A percentile compares a stretch with the other conserved stretches of the same genome.
These are phyloP conservation scores for Monopterus albus DNA, from an alignment of 2,113 vertebrate genomes.

Conservation along the genomic window DNA sequence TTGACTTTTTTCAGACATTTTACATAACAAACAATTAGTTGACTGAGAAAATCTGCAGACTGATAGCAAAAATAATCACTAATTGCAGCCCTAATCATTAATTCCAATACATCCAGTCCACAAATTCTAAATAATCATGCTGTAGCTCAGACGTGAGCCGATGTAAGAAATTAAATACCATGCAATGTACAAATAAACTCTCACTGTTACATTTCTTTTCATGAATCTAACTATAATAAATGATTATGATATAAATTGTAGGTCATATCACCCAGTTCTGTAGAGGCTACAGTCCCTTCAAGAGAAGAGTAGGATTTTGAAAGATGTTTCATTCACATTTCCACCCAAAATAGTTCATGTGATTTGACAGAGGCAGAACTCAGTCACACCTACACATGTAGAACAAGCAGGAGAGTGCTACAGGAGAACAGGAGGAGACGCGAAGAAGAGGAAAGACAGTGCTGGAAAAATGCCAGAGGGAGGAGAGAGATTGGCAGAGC, in stretches of 20 bases:
- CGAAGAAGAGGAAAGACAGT: conserved; percentile 17
- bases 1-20: too few species aligned
- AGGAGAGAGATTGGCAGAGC: conserved; percentile 35
- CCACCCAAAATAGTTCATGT: conserved; percentile 12
- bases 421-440: not conserved
- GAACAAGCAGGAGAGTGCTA: conserved; percentile 34
- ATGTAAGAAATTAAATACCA: not conserved
- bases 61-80: too few species aligned
- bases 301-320: conserved; percentile 9
- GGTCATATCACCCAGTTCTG: not conserved
- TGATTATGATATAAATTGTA: not conserved
- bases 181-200: not conserved
- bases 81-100: too few species aligned
- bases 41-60: too few species aligned
- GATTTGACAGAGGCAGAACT: conserved; percentile 13
- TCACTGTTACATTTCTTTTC: not conserved
- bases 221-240: not conserved
- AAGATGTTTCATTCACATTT: conserved; percentile 29
- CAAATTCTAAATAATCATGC: not conserved
- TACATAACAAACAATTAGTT: too few species aligned
- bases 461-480: conserved; percentile 44
- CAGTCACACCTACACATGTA: conserved; percentile 44
- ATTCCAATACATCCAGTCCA: not conserved
- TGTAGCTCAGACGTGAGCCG: not conserved
- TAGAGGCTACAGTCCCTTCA: not conserved